Conservation (phyloP, 2,113 vertebrate genomes). For the Scopus umbretta region DNA sequence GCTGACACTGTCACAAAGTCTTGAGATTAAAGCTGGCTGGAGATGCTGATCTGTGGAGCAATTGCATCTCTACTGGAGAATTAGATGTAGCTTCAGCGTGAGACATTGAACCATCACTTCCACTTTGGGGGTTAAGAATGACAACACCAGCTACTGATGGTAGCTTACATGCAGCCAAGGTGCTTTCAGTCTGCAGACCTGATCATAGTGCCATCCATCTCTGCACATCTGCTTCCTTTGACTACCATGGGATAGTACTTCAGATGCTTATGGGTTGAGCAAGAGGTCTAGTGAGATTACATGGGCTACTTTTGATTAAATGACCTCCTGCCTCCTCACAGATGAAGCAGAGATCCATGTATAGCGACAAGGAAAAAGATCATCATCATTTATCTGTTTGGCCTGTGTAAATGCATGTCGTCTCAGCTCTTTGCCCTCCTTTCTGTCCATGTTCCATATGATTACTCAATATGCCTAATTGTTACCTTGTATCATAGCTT, state of each 20-base stretch:
- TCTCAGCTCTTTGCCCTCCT: background rate
- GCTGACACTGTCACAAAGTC: background rate
- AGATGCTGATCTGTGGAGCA: background rate
- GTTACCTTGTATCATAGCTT: constrained; percentile 8
- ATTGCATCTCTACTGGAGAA: background rate
- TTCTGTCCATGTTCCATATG: background rate
- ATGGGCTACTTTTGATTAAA: background rate
- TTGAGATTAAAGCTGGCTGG: background rate
- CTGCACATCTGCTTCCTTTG: background rate
- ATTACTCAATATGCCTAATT: background rate
- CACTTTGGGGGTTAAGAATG: background rate
- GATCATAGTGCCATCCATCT: background rate
- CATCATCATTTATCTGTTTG: background rate
- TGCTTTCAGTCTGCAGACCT: background rate
- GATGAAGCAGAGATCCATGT: background rate
- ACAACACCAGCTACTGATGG: background rate
- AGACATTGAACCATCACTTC: background rate
- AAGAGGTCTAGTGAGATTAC: background rate
- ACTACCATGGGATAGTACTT: background rate
- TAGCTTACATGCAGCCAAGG: background rate
- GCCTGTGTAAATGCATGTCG: background rate
- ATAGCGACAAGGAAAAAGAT: background rate
- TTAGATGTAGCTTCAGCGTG: background rate
- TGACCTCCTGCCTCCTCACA: background rate
- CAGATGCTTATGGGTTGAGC: background rate